A percentile compares a stretch with the other conserved stretches of the same genome.
Conservation (phyloP, 2,888 invertebrate species). For the Galeopsomyia nigrocyanea region DNA sequence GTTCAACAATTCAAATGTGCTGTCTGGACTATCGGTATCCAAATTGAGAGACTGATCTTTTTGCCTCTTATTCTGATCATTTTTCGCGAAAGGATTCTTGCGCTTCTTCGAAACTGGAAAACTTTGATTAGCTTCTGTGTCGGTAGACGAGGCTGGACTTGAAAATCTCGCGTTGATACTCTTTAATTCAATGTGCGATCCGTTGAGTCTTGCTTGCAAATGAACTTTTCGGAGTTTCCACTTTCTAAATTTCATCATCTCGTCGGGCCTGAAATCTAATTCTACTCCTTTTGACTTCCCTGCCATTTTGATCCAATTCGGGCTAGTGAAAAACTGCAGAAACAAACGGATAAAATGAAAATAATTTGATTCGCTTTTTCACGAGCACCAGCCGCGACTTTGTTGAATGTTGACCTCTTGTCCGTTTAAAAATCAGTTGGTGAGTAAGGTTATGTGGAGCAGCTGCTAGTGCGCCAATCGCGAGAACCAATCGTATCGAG, state of each 20-base stretch:
- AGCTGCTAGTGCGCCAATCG: slow-evolving; percentile 23
- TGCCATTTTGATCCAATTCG: slow-evolving; percentile 23
- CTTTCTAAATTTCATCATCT: slow-evolving; percentile 81
- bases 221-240: slow-evolving; percentile 84
- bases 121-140: slow-evolving; percentile 53
- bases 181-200: slow-evolving; percentile 57
- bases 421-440: neutral
- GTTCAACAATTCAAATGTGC: slow-evolving; percentile 59
- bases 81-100: slow-evolving; percentile 84
- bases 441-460: slow-evolving; percentile 31
- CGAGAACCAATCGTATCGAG: too few relatives aligned
- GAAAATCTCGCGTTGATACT: slow-evolving; percentile 44
- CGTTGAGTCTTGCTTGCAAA: slow-evolving; percentile 78
- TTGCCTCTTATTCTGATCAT: slow-evolving; percentile 61
- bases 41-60: slow-evolving; percentile 46
- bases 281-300: slow-evolving; percentile 6
- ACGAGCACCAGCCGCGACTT: neutral
- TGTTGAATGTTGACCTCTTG: neutral
- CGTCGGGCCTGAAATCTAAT: slow-evolving; percentile 72
- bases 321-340: neutral
- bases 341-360: neutral
- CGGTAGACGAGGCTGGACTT: slow-evolving; percentile 66
- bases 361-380: slow-evolving; percentile 8
- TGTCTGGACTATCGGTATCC: slow-evolving; percentile 36
- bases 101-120: slow-evolving; percentile 70